These are phyloP conservation scores for Gallirallus australis DNA, from an alignment of 2,797 vertebrate species.

Conservation along the genomic window DNA sequence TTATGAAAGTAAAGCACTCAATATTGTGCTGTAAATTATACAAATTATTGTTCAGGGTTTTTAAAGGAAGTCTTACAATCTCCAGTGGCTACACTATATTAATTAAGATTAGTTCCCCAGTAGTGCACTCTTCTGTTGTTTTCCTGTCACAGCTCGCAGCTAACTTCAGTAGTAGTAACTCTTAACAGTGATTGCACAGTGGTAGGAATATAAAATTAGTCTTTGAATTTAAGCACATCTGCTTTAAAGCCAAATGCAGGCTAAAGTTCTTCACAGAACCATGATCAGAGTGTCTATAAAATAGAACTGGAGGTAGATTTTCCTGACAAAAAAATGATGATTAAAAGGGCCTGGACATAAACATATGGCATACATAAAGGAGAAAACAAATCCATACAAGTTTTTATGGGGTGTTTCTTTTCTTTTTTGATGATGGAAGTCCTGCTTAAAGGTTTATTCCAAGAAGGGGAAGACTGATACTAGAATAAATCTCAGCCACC, in stretches of 20 bases:
- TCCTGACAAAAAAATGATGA: not conserved
- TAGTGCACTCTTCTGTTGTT: not conserved
- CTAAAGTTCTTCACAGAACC: not conserved
- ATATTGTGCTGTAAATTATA: not conserved
- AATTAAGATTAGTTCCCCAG: not conserved
- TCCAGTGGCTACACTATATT: not conserved
- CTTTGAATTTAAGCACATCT: not conserved
- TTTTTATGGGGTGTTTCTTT: not conserved
- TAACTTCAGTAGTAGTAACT: not conserved
- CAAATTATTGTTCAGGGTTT: not conserved
- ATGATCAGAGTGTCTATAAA: not conserved
- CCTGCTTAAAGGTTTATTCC: not conserved
- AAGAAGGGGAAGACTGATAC: not conserved
- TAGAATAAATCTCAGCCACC: not conserved
- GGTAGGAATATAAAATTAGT: not conserved
- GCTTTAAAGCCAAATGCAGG: not conserved
- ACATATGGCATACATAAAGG: not conserved
- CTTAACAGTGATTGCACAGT: not conserved
- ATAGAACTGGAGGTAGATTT: not conserved
- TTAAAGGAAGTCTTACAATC: not conserved
- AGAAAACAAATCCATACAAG: not conserved
- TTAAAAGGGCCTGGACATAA: not conserved
- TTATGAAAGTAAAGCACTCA: not conserved
- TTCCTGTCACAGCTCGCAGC: not conserved
- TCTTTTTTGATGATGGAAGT: not conserved